These are phyloP conservation scores for Drosophila paulistorum DNA, from an alignment of 1,140 invertebrate genomes.

Conservation along the genomic window DNA sequence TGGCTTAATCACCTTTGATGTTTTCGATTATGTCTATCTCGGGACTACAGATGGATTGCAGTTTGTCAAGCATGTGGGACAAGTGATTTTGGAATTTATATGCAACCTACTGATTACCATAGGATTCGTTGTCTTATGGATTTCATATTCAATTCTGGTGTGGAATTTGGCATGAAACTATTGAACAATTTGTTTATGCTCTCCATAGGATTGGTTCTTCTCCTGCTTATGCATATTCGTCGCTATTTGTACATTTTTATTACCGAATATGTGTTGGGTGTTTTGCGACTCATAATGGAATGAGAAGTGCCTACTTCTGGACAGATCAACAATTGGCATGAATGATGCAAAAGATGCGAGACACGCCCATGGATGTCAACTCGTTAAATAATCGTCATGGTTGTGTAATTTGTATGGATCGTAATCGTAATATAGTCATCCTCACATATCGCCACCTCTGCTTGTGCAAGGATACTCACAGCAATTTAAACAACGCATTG, in stretches of 20 bases:
- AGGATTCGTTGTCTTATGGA: conserved; percentile 36
- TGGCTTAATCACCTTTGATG: background rate
- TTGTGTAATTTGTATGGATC: no score
- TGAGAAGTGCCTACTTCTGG: conserved; percentile 27
- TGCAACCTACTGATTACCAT: conserved; percentile 43
- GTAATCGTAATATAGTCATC: no score
- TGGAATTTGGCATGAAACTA: conserved; percentile 26
- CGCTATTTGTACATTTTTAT: conserved; percentile 40
- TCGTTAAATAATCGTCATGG: no score
- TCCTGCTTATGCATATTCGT: conserved; percentile 40
- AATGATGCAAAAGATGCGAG: conserved; percentile 16
- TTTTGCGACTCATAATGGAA: conserved; percentile 19
- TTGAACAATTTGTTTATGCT: conserved; percentile 48
- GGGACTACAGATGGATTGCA: conserved; percentile 30
- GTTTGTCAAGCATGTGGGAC: background rate
- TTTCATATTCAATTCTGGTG: conserved; percentile 18
- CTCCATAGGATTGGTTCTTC: conserved; percentile 44
- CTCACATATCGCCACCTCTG: no score
- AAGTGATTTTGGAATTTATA: conserved; percentile 4
- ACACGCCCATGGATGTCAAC: no score
- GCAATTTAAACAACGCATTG: no score
- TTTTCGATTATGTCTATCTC: conserved; percentile 1
- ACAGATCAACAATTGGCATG: conserved; percentile 26
- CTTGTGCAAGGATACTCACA: no score
- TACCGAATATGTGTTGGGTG: conserved; percentile 23